phyloP scores from a whole-genome alignment of 2,888 invertebrate species.

The Meta bourneti region DNA sequence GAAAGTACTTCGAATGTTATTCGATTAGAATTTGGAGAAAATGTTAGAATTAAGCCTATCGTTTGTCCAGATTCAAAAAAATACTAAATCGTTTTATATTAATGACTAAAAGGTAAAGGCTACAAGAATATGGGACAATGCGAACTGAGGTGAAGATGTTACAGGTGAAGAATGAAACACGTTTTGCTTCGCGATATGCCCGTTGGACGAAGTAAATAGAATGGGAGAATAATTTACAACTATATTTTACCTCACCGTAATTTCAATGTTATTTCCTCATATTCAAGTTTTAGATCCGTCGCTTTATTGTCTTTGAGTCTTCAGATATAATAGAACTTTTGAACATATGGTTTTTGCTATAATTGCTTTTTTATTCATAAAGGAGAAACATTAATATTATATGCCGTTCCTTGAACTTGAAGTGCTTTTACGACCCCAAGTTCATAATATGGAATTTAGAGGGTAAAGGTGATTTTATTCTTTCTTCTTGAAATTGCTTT shows the following conservation, averaged over 20 bases:
- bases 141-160: neutral
- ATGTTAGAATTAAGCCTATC: no score
- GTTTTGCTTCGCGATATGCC: neutral
- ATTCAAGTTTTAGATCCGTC: neutral
- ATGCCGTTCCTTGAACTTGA: slow-evolving; percentile 22
- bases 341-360: neutral
- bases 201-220: neutral
- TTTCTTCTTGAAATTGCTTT: neutral
- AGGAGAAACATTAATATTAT: neutral
- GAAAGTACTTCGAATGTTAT: no score
- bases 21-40: no score
- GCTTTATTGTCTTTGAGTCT: neutral
- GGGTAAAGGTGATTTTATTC: neutral
- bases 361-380: neutral
- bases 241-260: neutral
- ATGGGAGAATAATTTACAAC: neutral
- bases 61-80: neutral
- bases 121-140: neutral
- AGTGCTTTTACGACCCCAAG: slow-evolving; percentile 1
- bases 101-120: neutral
- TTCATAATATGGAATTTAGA: slow-evolving; percentile 19
- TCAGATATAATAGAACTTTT: slow-evolving; percentile 8
- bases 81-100: neutral
- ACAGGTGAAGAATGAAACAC: neutral
- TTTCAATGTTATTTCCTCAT: neutral